A percentile compares a stretch with the other conserved stretches of the same genome.
Evolutionary conservation across 92 coral and sea anemone genomes (phyloP).

Genomic region (Porites cylindrica): DNA sequence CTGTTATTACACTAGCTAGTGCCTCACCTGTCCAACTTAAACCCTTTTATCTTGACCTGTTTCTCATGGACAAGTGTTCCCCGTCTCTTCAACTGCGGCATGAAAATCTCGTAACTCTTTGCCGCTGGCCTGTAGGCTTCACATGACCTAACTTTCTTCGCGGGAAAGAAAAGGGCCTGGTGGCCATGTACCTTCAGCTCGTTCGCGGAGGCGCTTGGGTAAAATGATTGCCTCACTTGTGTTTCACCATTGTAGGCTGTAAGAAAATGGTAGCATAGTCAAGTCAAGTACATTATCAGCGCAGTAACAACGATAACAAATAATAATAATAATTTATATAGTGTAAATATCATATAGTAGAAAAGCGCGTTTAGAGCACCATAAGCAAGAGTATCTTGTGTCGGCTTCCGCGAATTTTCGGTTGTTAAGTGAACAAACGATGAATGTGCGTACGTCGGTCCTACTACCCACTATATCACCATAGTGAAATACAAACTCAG

Average conservation of each 20-base stretch:
- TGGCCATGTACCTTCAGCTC: conserved; percentile 56
- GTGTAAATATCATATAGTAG: no score
- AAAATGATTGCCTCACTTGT: conserved; percentile 20
- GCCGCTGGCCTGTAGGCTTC: conserved; percentile 25
- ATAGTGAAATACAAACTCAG: no score
- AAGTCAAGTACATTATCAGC: no score
- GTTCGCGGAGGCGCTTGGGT: conserved; percentile 44
- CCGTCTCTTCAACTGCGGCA: conserved; percentile 33
- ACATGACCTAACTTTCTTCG: conserved; percentile 40
- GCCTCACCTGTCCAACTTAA: conserved; percentile 44
- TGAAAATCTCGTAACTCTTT: conserved; percentile 43
- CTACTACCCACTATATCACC: no score
- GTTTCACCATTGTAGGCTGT: conserved; percentile 53
- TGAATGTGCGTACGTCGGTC: no score
- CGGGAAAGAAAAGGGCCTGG: conserved; percentile 21
- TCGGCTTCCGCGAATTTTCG: no score
- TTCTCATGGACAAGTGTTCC: conserved; percentile 19
- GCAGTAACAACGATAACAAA: no score
- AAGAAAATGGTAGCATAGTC: neutral
- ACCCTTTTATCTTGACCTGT: conserved; percentile 28
- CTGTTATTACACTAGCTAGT: neutral
- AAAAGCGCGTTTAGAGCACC: no score
- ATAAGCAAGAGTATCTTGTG: no score
- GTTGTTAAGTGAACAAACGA: no score
- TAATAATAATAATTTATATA: no score